Evolutionary conservation across 2,888 invertebrate genomes (phyloP).

Genomic region (Xanthia togata): DNA sequence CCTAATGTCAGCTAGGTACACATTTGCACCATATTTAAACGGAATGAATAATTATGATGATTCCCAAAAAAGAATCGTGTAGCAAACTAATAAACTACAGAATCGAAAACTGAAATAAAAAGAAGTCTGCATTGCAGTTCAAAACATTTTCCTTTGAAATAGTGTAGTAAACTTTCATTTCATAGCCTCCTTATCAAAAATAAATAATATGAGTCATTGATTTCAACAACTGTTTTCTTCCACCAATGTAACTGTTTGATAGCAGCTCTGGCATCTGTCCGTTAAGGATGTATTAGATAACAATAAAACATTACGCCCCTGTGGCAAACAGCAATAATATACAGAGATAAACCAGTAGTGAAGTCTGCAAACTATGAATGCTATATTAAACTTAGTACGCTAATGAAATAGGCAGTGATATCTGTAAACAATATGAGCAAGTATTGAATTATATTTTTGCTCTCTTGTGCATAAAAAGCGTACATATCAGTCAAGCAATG

Average conservation of each 20-base stretch:
- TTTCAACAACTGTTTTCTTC: slow-evolving; percentile 38
- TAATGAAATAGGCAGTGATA: slow-evolving; percentile 56
- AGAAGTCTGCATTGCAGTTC: background rate
- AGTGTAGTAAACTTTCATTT: slow-evolving; percentile 29
- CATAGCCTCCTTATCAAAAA: slow-evolving; percentile 56
- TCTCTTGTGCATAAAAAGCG: slow-evolving; percentile 67
- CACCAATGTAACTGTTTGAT: slow-evolving; percentile 35
- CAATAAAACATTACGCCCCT: slow-evolving; percentile 23
- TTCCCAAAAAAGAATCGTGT: background rate
- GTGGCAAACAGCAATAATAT: slow-evolving; percentile 31
- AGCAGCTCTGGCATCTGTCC: slow-evolving; percentile 34
- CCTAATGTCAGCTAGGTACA: slow-evolving; percentile 4
- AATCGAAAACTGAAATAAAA: background rate
- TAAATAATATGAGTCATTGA: slow-evolving; percentile 30
- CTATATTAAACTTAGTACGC: slow-evolving; percentile 20
- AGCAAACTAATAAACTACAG: slow-evolving; percentile 7
- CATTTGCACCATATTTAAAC: background rate
- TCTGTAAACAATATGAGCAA: slow-evolving; percentile 48
- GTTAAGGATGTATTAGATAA: slow-evolving; percentile 33
- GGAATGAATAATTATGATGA: slow-evolving; percentile 10
- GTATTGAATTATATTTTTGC: slow-evolving; percentile 60
- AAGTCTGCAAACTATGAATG: slow-evolving; percentile 13
- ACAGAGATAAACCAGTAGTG: slow-evolving; percentile 7
- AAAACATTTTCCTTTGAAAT: slow-evolving; percentile 7
- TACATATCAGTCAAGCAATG: slow-evolving; percentile 72